Percentiles rank a stretch among this genome's conserved stretches.
These are phyloP conservation scores for Epiblema foenella DNA, from an alignment of 2,888 invertebrate species.

Conservation along the genomic window DNA sequence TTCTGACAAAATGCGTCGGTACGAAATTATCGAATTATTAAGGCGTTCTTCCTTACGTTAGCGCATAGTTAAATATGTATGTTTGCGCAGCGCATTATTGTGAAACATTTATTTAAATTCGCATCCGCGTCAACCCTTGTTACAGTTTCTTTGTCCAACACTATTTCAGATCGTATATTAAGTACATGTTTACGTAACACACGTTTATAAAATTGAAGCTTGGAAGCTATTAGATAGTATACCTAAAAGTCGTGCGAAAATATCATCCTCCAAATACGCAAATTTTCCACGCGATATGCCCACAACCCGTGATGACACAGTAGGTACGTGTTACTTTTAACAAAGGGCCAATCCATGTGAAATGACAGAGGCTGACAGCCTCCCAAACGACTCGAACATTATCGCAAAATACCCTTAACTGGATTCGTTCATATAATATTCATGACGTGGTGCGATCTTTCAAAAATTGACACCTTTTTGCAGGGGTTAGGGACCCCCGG, in stretches of 20 bases:
- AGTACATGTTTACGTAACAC: not conserved
- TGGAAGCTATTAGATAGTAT: not conserved
- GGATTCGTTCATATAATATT: slow-evolving; percentile 84
- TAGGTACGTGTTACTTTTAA: slow-evolving; percentile 80
- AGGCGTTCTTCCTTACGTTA: not conserved
- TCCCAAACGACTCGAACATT: slow-evolving; percentile 78
- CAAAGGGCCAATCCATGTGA: slow-evolving; percentile 82
- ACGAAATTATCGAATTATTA: no score
- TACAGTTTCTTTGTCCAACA: not conserved
- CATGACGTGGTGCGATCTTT: slow-evolving; percentile 84
- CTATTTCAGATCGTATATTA: not conserved
- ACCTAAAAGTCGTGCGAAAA: slow-evolving; percentile 50
- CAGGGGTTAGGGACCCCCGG: slow-evolving; percentile 64
- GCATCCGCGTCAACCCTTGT: not conserved
- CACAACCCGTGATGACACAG: slow-evolving; percentile 68
- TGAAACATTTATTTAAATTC: no score
- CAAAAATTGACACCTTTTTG: slow-evolving; percentile 84
- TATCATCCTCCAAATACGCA: slow-evolving; percentile 58
- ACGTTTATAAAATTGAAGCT: not conserved
- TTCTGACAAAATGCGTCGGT: no score
- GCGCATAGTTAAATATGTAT: not conserved
- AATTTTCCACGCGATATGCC: slow-evolving; percentile 70
- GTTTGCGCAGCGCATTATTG: no score
- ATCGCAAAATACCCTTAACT: slow-evolving; percentile 84
- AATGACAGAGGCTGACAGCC: slow-evolving; percentile 84